Evolutionary conservation across 2,888 invertebrate genomes (phyloP).

Genomic region (Leptinotarsa peninsularis): DNA sequence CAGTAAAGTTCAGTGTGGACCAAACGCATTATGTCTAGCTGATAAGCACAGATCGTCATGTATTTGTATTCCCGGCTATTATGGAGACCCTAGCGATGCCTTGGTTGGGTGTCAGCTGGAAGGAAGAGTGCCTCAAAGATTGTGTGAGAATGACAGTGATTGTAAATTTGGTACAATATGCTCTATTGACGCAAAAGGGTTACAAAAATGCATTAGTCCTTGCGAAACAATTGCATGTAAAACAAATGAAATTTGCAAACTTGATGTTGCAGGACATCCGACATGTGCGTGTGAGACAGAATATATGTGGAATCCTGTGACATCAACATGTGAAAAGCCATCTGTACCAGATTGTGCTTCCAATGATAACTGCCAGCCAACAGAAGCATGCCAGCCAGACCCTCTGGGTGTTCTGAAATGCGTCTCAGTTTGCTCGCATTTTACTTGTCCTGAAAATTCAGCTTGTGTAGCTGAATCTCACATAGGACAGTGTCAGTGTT

Average conservation of each 20-base stretch:
- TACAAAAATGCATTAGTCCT: constrained; percentile 79
- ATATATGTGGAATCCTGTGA: constrained; percentile 86
- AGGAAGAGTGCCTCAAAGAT: constrained; percentile 71
- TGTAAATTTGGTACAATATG: constrained; percentile 81
- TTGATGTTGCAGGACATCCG: constrained; percentile 76
- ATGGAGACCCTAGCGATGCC: constrained; percentile 86
- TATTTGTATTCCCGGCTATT: constrained; percentile 84
- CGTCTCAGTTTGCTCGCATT: constrained; percentile 80
- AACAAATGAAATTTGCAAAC: constrained; percentile 82
- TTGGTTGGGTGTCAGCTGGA: constrained; percentile 82
- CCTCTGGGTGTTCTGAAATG: constrained; percentile 88
- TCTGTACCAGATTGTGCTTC: constrained; percentile 83
- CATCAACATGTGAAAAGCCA: constrained; percentile 86
- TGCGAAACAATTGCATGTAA: constrained; percentile 86
- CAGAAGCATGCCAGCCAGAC: constrained; percentile 84
- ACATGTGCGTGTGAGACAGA: constrained; percentile 83
- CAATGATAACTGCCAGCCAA: constrained; percentile 78
- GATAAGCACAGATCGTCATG: constrained; percentile 88
- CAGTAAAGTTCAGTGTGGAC: constrained; percentile 88
- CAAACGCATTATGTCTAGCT: constrained; percentile 87
- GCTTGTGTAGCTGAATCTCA: constrained; percentile 81
- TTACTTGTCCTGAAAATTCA: constrained; percentile 87
- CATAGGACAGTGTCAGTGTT: constrained; percentile 85
- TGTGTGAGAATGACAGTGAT: constrained; percentile 78
- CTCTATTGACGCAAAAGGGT: constrained; percentile 72